These are phyloP conservation scores for Parazoanthus atlanticus DNA, from an alignment of 92 coral and sea anemone species.

Conservation along the genomic window DNA sequence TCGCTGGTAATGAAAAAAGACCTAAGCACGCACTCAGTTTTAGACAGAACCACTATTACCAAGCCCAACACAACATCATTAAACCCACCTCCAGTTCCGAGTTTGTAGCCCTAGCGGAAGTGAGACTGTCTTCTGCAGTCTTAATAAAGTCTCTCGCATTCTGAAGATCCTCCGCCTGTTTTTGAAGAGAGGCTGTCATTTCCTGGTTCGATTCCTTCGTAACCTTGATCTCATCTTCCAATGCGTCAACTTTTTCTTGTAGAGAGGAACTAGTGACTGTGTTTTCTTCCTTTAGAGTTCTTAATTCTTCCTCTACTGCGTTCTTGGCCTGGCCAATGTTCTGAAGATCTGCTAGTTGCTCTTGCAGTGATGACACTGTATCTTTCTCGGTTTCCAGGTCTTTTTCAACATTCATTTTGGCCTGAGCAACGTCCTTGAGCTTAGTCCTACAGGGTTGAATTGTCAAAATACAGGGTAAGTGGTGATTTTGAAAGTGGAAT, in stretches of 20 bases:
- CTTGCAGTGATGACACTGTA: not conserved
- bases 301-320: conserved; percentile 12
- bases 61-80: not conserved
- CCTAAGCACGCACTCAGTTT: too few relatives aligned
- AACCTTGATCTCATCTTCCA: conserved; percentile 13
- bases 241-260: not conserved
- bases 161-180: not conserved
- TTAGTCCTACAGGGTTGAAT: conserved; percentile 41
- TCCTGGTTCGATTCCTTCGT: not conserved
- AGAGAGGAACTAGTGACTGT: not conserved
- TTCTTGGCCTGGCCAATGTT: conserved; percentile 12
- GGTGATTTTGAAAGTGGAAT: too few relatives aligned
- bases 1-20: too few relatives aligned
- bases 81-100: conserved; percentile 34
- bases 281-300: not conserved
- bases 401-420: conserved; percentile 62
- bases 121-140: not conserved
- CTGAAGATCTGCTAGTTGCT: conserved; percentile 38
- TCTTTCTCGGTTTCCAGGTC: conserved; percentile 39
- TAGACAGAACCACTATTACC: not conserved
- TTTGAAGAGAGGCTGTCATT: not conserved
- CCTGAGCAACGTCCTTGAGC: conserved; percentile 56
- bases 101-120: not conserved
- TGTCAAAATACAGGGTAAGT: too few relatives aligned
- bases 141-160: not conserved